phyloP scores from a whole-genome alignment of 2,797 vertebrate species.

The Schizopygopsis pylzovi region DNA sequence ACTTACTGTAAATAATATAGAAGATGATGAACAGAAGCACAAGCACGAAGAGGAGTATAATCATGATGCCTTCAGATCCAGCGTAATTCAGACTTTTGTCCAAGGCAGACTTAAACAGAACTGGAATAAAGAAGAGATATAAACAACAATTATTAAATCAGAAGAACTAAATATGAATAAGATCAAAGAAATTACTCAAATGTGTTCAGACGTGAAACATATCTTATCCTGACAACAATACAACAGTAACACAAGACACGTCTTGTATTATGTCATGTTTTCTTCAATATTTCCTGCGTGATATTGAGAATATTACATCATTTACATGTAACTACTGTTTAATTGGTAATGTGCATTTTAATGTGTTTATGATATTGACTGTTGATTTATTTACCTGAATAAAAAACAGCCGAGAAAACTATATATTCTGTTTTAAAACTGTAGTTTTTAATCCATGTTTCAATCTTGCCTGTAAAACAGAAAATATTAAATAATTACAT shows the following conservation, averaged over 20 bases:
- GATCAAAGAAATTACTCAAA: too few relatives aligned
- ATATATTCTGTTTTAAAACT: background rate
- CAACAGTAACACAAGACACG: background rate
- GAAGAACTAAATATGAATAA: too few relatives aligned
- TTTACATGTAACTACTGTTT: background rate
- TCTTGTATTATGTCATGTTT: background rate
- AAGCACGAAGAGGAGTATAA: background rate
- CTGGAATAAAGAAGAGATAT: background rate
- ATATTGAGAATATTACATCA: background rate
- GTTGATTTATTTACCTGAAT: background rate
- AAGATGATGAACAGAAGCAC: background rate
- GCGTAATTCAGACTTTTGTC: background rate
- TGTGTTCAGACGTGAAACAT: background rate
- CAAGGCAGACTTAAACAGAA: constrained; percentile 5
- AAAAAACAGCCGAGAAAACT: background rate
- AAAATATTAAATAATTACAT: background rate
- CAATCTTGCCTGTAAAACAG: background rate
- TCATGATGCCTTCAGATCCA: background rate
- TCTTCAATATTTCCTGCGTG: background rate
- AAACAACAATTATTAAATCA: background rate
- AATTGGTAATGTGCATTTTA: background rate
- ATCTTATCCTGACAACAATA: background rate
- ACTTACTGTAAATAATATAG: background rate
- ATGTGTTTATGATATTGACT: background rate
- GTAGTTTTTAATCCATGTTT: fast-evolving